phyloP scores from a whole-genome alignment of 2,888 invertebrate genomes.

The Horisme vitalbata region DNA sequence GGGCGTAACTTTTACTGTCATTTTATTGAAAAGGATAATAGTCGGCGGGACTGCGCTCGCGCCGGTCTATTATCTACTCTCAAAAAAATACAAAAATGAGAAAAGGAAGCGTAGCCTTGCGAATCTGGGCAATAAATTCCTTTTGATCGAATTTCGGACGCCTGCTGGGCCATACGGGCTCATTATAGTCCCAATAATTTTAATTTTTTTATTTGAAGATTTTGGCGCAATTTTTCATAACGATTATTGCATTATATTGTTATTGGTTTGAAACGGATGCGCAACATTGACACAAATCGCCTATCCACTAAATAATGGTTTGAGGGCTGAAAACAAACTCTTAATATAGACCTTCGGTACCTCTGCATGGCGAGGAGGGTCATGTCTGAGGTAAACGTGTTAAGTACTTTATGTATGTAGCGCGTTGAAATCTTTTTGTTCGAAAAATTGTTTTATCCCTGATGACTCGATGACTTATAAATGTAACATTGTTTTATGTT shows the following conservation, averaged over 20 bases:
- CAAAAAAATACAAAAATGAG: slow-evolving; percentile 57
- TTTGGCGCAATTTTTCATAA: slow-evolving; percentile 38
- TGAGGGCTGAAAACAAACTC: too few species aligned
- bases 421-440: slow-evolving; percentile 48
- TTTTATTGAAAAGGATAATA: slow-evolving; percentile 67
- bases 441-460: neutral
- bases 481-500: too few species aligned
- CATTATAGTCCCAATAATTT: slow-evolving; percentile 73
- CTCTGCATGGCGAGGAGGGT: too few species aligned
- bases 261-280: slow-evolving; percentile 11
- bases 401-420: neutral
- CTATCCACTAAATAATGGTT: slow-evolving; percentile 2
- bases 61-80: slow-evolving; percentile 64
- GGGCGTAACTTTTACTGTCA: slow-evolving; percentile 79
- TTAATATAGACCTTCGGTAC: too few species aligned
- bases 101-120: slow-evolving; percentile 74
- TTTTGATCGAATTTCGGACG: slow-evolving; percentile 80
- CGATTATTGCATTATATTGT: slow-evolving; percentile 28
- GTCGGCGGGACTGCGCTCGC: slow-evolving; percentile 62
- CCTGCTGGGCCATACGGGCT: slow-evolving; percentile 80
- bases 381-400: too few species aligned
- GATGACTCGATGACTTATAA: too few species aligned
- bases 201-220: slow-evolving; percentile 51
- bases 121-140: slow-evolving; percentile 80
- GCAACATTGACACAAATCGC: slow-evolving; percentile 18